Evolutionary conservation across 2,113 vertebrate genomes (phyloP).

Genomic region (Salvelinus namaycush): DNA sequence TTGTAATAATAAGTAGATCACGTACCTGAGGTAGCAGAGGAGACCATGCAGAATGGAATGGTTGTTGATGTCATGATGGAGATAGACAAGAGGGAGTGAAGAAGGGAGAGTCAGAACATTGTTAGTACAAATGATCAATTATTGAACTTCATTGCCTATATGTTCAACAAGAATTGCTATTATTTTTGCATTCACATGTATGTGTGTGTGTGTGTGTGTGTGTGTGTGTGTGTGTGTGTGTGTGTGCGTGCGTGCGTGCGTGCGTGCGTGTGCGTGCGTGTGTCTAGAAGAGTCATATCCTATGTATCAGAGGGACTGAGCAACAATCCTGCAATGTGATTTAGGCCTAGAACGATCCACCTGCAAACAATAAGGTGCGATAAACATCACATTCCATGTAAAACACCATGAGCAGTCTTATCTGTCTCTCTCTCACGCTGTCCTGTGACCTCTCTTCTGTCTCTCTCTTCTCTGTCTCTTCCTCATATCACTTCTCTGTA

Average conservation of each 20-base stretch:
- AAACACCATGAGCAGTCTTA: constrained; percentile 1
- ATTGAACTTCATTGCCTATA: no score
- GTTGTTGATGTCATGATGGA: constrained; percentile 1
- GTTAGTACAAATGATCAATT: no score
- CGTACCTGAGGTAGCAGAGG: no score
- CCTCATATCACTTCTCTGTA: constrained; percentile 6
- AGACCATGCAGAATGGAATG: no score
- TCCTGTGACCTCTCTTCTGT: constrained; percentile 11
- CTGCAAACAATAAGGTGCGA: constrained; percentile 52
- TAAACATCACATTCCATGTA: no score
- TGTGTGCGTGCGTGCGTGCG: not conserved
- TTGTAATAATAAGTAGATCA: no score
- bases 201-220: no score
- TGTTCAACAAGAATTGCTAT: no score
- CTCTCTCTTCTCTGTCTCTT: not conserved
- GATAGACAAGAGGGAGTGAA: constrained; percentile 15
- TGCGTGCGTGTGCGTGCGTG: not conserved
- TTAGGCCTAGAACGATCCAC: constrained; percentile 38
- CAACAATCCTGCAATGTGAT: constrained; percentile 26
- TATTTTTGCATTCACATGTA: no score
- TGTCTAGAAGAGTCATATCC: not conserved
- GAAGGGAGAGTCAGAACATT: not conserved
- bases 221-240: no score
- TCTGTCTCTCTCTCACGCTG: not conserved
- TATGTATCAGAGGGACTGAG: constrained; percentile 27